A percentile compares a stretch with the other conserved stretches of the same genome.
Evolutionary conservation across 2,113 vertebrate species (phyloP).

Genomic region (Cathartes aura): DNA sequence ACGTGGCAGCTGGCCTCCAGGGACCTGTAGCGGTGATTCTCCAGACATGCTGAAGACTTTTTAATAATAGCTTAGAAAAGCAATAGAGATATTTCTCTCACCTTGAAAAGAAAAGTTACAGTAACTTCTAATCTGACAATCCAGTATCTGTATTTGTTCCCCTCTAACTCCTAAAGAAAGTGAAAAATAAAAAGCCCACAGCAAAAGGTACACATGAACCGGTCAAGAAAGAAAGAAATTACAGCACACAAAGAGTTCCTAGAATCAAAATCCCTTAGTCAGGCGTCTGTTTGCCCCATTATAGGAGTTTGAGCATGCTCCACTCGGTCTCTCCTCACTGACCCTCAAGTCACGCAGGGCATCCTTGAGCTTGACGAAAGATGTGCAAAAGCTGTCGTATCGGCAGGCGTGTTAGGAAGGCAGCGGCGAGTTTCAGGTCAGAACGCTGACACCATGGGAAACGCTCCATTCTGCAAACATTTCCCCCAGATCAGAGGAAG

Average conservation of each 20-base stretch:
- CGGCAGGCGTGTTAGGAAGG: background rate
- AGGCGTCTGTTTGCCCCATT: background rate
- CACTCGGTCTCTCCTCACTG: background rate
- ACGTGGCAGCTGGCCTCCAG: background rate
- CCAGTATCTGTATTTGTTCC: background rate
- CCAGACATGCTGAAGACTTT: background rate
- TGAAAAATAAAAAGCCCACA: background rate
- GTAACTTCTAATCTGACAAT: background rate
- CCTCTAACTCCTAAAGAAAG: background rate
- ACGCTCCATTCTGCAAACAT: background rate
- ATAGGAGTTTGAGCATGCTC: fast-evolving
- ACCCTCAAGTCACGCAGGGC: background rate
- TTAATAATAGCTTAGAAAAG: background rate
- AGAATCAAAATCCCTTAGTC: no score
- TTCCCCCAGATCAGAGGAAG: background rate
- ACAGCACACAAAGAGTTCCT: background rate
- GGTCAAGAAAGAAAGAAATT: background rate
- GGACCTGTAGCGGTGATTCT: background rate
- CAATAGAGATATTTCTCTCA: background rate
- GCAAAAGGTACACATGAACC: background rate
- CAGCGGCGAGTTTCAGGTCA: background rate
- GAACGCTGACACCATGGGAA: background rate
- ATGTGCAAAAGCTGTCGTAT: background rate
- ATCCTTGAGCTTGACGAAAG: background rate
- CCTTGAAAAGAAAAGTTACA: background rate